Conservation (phyloP, 2,113 vertebrate genomes). For the Vulpes lagopus region DNA sequence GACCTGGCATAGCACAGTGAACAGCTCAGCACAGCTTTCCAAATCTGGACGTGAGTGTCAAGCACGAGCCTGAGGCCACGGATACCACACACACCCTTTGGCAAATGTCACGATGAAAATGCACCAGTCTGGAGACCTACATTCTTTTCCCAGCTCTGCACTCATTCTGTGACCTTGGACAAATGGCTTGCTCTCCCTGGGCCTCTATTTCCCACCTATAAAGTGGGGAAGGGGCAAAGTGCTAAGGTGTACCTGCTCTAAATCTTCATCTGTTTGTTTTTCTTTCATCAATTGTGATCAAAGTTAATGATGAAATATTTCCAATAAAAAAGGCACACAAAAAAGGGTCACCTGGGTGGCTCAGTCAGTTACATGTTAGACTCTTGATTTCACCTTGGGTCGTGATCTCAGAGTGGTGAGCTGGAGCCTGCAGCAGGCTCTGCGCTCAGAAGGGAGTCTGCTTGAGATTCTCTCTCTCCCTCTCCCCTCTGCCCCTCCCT, state of each 20-base stretch:
- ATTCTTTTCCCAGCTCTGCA: background rate
- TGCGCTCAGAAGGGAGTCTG: too few relatives aligned
- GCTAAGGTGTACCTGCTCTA: background rate
- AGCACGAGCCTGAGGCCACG: background rate
- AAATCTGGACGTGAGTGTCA: background rate
- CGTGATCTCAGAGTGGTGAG: too few relatives aligned
- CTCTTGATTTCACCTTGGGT: too few relatives aligned
- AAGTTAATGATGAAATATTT: background rate
- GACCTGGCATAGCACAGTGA: background rate
- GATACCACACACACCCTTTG: background rate
- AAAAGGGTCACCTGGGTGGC: too few relatives aligned
- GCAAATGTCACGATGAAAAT: background rate
- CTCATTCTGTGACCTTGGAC: background rate
- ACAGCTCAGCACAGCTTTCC: background rate
- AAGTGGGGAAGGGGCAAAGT: background rate
- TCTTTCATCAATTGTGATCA: background rate
- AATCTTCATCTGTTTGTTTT: background rate
- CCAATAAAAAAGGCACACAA: background rate
- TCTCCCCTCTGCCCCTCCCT: too few relatives aligned
- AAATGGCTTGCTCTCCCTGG: background rate
- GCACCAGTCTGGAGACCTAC: background rate
- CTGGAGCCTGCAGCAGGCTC: too few relatives aligned
- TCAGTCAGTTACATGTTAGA: too few relatives aligned
- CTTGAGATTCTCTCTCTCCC: too few relatives aligned
- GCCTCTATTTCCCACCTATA: background rate